A percentile compares a stretch with the other conserved stretches of the same genome.
phyloP scores from a whole-genome alignment of 2,888 invertebrate species.

The Agelastica alni region DNA sequence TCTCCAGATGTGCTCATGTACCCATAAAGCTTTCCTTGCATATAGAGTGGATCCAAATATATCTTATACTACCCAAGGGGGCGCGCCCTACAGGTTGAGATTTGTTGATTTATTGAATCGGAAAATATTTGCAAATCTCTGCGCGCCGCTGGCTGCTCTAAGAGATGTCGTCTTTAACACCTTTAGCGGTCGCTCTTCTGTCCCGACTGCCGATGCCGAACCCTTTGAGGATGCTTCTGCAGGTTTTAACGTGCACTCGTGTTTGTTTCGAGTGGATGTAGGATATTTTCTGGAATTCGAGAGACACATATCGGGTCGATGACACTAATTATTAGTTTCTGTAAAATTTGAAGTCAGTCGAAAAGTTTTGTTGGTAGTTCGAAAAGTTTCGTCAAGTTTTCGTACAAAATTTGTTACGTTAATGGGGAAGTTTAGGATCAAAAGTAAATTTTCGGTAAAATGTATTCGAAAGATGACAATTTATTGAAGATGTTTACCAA shows the following conservation, averaged over 20 bases:
- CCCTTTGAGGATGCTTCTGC: conserved; percentile 3
- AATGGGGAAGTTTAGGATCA: conserved; percentile 5
- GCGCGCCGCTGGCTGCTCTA: too few species aligned
- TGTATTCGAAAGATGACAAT: too few species aligned
- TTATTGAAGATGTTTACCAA: too few species aligned
- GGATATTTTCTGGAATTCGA: conserved; percentile 13
- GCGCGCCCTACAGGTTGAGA: too few species aligned
- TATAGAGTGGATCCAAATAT: too few species aligned
- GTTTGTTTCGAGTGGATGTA: neutral
- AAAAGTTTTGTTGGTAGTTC: conserved; percentile 10
- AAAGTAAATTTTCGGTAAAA: neutral
- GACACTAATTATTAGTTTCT: conserved; percentile 18
- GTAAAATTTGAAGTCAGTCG: conserved; percentile 10
- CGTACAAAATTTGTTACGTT: conserved; percentile 12
- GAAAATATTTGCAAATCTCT: too few species aligned
- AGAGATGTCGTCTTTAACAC: neutral
- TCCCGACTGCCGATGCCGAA: neutral
- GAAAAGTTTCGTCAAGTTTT: conserved; percentile 4
- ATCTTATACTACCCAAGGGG: too few species aligned
- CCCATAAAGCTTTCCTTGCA: too few species aligned
- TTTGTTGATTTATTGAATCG: too few species aligned
- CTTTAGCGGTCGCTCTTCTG: neutral
- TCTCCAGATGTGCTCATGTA: too few species aligned
- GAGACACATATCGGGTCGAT: conserved; percentile 11
- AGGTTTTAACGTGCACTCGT: conserved; percentile 10